These are phyloP conservation scores for Gymnarchus niloticus DNA, from an alignment of 2,113 vertebrate species.

Conservation along the genomic window DNA sequence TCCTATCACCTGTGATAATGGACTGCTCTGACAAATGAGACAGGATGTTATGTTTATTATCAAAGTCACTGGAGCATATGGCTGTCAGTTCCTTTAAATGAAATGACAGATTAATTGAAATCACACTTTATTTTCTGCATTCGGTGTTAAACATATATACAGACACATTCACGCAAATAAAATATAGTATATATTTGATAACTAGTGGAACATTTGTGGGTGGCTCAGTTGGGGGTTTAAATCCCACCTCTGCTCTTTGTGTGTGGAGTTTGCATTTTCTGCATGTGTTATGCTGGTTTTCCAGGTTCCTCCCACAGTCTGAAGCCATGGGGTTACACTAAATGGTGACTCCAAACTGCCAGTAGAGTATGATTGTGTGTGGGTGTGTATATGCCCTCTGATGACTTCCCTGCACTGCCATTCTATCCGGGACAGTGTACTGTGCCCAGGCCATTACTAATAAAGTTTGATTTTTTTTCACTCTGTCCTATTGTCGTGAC, in stretches of 20 bases:
- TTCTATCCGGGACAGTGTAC: neutral
- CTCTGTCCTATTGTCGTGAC: neutral
- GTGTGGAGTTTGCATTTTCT: no score
- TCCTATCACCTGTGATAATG: constrained; percentile 8
- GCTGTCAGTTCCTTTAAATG: constrained; percentile 9
- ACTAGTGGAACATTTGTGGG: neutral
- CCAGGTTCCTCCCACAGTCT: no score
- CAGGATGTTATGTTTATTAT: neutral
- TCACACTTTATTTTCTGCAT: neutral
- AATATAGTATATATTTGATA: neutral
- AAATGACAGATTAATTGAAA: neutral
- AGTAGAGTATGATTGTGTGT: no score
- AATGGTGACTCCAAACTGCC: no score
- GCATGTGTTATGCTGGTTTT: no score
- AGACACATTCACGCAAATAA: neutral
- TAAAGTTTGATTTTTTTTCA: no score
- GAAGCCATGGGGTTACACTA: no score
- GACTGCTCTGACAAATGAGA: constrained; percentile 5
- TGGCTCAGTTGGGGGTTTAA: no score
- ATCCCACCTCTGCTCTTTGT: no score
- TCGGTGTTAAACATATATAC: neutral
- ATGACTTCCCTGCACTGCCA: neutral
- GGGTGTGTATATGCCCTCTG: no score
- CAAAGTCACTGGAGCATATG: constrained; percentile 11
- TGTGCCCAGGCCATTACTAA: neutral